A percentile compares a stretch with the other conserved stretches of the same genome.
Conservation (phyloP, 2,888 invertebrate genomes). For the Coelogynopora nodosa region DNA sequence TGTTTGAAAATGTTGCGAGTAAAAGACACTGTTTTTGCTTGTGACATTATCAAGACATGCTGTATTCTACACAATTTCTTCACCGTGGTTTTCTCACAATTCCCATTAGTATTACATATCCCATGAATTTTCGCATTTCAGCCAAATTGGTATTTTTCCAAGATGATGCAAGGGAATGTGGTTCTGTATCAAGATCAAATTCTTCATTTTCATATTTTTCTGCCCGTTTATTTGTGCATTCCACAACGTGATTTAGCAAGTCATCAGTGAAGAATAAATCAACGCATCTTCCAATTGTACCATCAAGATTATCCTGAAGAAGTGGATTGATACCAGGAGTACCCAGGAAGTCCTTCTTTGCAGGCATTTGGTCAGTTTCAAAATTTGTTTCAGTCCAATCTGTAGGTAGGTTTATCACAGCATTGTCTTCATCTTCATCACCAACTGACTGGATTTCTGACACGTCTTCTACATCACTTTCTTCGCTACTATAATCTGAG, state of each 20-base stretch:
- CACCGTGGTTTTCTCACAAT: conserved; percentile 36
- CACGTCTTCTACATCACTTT: conserved; percentile 25
- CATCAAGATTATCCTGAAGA: background rate
- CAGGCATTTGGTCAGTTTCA: background rate
- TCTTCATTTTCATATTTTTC: conserved; percentile 17
- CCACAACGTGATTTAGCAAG: conserved; percentile 29
- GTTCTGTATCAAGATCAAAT: conserved; percentile 25
- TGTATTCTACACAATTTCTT: no score
- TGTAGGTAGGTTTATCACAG: conserved; percentile 31
- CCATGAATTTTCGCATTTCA: conserved; percentile 34
- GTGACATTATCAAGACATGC: background rate
- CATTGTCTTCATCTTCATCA: conserved; percentile 31
- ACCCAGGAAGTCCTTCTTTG: background rate
- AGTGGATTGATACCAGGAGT: background rate
- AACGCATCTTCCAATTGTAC: conserved; percentile 13
- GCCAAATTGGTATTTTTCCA: conserved; percentile 37
- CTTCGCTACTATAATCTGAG: conserved; percentile 24
- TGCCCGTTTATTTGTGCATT: conserved; percentile 13
- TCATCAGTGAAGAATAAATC: conserved; percentile 25
- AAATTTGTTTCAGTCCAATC: conserved; percentile 13
- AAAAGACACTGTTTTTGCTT: background rate
- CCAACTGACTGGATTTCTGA: conserved; percentile 28
- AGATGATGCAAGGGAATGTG: conserved; percentile 31
- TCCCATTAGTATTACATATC: conserved; percentile 19
- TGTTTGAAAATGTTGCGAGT: no score